Percentiles rank a stretch among this genome's conserved stretches.
These are phyloP conservation scores for Crocodylus rhombifer DNA, from an alignment of 2,797 vertebrate genomes.

Conservation along the genomic window DNA sequence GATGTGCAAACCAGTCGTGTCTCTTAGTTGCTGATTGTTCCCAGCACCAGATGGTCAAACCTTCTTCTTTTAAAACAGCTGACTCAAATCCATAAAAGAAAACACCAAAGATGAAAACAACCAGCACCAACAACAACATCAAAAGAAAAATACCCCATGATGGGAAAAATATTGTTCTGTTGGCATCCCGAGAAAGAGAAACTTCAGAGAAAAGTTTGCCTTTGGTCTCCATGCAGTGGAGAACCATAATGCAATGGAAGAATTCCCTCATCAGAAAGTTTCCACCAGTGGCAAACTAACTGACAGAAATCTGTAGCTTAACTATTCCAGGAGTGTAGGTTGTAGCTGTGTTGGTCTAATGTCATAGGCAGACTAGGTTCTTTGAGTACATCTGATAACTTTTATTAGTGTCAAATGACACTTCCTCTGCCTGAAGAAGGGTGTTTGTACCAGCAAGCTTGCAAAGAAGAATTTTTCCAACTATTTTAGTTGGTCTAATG, in stretches of 20 bases:
- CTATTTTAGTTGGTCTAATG: too few species aligned
- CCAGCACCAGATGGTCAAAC: slow-evolving; percentile 65
- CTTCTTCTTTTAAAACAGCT: slow-evolving; percentile 61
- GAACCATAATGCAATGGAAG: neutral
- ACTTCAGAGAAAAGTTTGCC: neutral
- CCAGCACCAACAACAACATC: slow-evolving; percentile 37
- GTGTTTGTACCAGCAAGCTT: too few species aligned
- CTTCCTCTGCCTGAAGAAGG: too few species aligned
- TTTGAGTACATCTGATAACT: too few species aligned
- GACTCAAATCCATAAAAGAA: slow-evolving; percentile 67
- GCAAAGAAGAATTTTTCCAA: too few species aligned
- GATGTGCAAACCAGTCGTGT: slow-evolving; percentile 60
- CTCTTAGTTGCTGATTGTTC: slow-evolving; percentile 54
- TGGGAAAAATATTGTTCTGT: neutral
- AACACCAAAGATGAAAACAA: slow-evolving; percentile 68
- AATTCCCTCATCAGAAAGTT: neutral
- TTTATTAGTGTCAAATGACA: too few species aligned
- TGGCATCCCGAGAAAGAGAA: slow-evolving; percentile 36
- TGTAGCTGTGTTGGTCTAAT: too few species aligned
- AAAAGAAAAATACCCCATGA: slow-evolving; percentile 48
- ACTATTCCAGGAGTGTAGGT: neutral
- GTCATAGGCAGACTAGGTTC: too few species aligned
- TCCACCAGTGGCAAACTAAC: slow-evolving; percentile 20
- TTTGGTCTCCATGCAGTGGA: slow-evolving; percentile 29
- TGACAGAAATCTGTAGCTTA: slow-evolving; percentile 37